A percentile compares a stretch with the other conserved stretches of the same genome.
Conservation (phyloP, 2,113 vertebrate species). For the Carassius carassius region DNA sequence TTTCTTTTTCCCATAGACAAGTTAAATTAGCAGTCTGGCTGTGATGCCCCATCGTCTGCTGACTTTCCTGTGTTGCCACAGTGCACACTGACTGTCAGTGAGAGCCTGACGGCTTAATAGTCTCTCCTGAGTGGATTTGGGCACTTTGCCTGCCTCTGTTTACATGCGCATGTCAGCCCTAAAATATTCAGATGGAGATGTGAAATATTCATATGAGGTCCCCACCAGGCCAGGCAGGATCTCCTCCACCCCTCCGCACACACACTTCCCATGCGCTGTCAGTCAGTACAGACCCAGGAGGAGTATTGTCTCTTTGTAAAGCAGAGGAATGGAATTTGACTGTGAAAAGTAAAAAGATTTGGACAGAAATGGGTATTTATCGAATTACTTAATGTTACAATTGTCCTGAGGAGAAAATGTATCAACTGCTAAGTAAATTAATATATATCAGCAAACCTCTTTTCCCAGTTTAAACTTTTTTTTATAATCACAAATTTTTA, state of each 20-base stretch:
- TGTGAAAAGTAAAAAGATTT: neutral
- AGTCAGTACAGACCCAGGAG: conserved; percentile 39
- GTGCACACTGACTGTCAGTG: conserved; percentile 92
- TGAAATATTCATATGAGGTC: conserved; percentile 96
- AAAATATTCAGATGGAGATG: conserved; percentile 98
- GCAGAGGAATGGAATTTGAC: neutral
- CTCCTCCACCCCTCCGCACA: conserved; percentile 42
- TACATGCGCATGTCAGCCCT: conserved; percentile 96
- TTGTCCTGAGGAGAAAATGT: neutral
- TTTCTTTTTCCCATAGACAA: conserved; percentile 78
- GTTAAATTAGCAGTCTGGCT: conserved; percentile 99
- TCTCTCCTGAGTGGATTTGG: conserved; percentile 98
- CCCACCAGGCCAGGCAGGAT: conserved; percentile 69
- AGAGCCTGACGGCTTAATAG: conserved; percentile 98
- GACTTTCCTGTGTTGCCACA: conserved; percentile 89
- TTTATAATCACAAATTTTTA: neutral
- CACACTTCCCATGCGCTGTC: conserved; percentile 27
- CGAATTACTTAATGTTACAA: conserved; percentile 1
- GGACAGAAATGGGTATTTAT: neutral
- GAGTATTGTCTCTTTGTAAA: conserved; percentile 25
- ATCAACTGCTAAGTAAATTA: neutral
- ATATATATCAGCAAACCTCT: neutral
- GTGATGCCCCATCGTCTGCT: conserved; percentile 90
- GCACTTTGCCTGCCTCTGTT: conserved; percentile 98
- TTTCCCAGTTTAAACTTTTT: neutral